These are phyloP conservation scores for Ophioninae sp. DNA, from an alignment of 2,888 invertebrate genomes.

Conservation along the genomic window DNA sequence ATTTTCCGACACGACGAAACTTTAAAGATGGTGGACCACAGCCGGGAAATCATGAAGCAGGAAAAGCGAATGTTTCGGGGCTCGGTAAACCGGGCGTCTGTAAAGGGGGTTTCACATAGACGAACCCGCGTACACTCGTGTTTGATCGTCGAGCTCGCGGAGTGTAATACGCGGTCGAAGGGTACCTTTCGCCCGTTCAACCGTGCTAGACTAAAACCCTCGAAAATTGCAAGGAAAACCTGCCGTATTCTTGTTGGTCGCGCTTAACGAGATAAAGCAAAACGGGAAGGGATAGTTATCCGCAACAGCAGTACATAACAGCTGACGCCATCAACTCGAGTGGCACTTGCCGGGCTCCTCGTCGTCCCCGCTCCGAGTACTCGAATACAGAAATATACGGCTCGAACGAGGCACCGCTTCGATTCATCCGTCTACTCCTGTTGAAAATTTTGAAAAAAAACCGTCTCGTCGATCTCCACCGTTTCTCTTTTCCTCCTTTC, in stretches of 20 bases:
- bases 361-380: conserved; percentile 40
- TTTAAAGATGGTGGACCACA: not conserved
- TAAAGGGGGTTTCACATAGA: not conserved
- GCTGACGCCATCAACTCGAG: conserved; percentile 79
- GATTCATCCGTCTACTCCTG: conserved; percentile 78
- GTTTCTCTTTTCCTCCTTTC: not conserved
- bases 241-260: conserved; percentile 47
- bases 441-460: conserved; percentile 68
- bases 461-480: conserved; percentile 16
- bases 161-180: conserved; percentile 22
- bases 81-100: not conserved
- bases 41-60: not conserved
- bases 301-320: conserved; percentile 77
- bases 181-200: conserved; percentile 1
- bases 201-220: conserved; percentile 2
- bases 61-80: not conserved
- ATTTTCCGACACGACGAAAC: not conserved
- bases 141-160: not conserved
- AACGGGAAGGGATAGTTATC: conserved; percentile 58
- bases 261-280: conserved; percentile 55
- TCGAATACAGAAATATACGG: conserved; percentile 62
- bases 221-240: conserved; percentile 42
- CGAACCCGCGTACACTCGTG: not conserved
- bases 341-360: conserved; percentile 62
- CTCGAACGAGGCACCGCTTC: conserved; percentile 69